Percentiles rank a stretch among this genome's conserved stretches.
Conservation (phyloP, 2,113 vertebrate genomes). For the Mellivora capensis region DNA sequence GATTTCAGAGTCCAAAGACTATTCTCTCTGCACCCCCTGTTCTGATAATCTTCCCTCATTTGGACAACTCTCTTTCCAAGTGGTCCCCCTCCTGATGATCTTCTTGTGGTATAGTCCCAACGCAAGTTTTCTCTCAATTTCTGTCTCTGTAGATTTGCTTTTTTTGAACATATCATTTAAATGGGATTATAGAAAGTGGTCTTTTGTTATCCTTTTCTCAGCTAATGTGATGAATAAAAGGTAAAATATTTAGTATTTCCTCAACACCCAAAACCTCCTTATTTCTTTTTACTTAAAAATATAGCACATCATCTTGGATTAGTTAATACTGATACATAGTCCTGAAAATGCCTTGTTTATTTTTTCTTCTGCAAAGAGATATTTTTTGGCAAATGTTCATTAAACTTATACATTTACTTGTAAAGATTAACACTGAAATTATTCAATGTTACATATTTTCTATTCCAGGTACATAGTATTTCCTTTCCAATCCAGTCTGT, state of each 20-base stretch:
- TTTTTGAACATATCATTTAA: background rate
- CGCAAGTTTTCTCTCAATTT: background rate
- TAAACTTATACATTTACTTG: background rate
- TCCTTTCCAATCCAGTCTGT: background rate
- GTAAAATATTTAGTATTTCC: constrained; percentile 5
- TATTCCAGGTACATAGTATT: background rate
- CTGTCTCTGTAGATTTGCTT: background rate
- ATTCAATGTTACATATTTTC: background rate
- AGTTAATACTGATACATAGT: background rate
- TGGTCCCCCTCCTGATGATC: background rate
- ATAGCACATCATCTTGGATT: background rate
- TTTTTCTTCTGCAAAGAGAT: background rate
- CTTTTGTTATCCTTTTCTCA: background rate
- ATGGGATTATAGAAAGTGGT: background rate
- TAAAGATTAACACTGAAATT: background rate
- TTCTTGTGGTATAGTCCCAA: background rate
- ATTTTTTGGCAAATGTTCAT: background rate
- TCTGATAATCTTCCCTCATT: background rate
- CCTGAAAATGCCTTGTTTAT: background rate
- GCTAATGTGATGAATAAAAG: background rate
- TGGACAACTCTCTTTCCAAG: background rate
- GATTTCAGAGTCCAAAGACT: background rate
- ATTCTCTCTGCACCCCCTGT: background rate
- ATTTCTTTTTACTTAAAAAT: constrained; percentile 20
- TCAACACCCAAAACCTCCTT: background rate